Percentiles rank a stretch among this genome's conserved stretches.
Evolutionary conservation across 2,888 invertebrate genomes (phyloP).

Genomic region (Dicranocentrus wangi): DNA sequence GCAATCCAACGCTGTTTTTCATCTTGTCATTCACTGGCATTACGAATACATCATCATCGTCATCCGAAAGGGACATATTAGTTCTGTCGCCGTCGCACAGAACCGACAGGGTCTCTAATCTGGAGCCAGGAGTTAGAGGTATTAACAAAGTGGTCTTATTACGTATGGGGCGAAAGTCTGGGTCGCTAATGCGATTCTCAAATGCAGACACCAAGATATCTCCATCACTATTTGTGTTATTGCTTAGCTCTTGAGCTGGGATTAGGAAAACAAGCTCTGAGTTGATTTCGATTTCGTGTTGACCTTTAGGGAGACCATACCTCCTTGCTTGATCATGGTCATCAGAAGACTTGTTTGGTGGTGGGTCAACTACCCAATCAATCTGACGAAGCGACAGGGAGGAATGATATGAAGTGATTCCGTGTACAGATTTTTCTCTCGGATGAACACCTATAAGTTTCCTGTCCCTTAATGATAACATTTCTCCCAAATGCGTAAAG

Average conservation of each 20-base stretch:
- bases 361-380: conserved; percentile 41
- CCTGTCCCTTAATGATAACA: conserved; percentile 48
- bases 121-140: conserved; percentile 24
- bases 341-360: neutral
- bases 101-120: conserved; percentile 16
- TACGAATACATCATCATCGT: neutral
- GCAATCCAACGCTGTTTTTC: conserved; percentile 37
- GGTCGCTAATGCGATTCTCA: conserved; percentile 49
- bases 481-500: conserved; percentile 4
- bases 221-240: neutral
- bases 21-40: conserved; percentile 18
- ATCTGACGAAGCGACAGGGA: conserved; percentile 31
- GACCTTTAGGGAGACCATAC: too few relatives aligned
- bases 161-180: conserved; percentile 26
- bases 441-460: conserved; percentile 22
- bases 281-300: neutral
- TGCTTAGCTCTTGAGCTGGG: neutral
- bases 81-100: too few relatives aligned
- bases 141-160: conserved; percentile 30
- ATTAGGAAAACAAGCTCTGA: conserved; percentile 31
- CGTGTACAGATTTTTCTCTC: conserved; percentile 11
- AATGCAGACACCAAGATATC: conserved; percentile 9
- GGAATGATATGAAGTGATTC: conserved; percentile 35
- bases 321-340: neutral
- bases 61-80: neutral